These are phyloP conservation scores for Eurois occulta DNA, from an alignment of 2,888 invertebrate species.

Conservation along the genomic window DNA sequence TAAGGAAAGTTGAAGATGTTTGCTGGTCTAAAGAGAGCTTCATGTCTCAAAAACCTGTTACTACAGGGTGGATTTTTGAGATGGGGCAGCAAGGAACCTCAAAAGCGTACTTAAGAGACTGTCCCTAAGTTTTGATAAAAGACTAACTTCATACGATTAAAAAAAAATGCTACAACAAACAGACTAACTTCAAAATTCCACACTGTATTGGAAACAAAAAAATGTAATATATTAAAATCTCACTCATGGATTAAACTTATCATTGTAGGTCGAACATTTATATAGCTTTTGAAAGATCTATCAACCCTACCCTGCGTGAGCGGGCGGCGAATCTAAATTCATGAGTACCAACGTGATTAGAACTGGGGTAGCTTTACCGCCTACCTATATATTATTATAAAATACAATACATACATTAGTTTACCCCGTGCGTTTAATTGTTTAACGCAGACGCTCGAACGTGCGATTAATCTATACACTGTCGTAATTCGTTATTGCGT, in stretches of 20 bases:
- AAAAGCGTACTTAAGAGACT: not conserved
- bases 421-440: constrained; percentile 78
- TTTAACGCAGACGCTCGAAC: constrained; percentile 65
- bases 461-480: constrained; percentile 36
- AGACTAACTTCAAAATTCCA: not conserved
- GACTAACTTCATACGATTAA: not conserved
- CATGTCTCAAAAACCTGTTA: not conserved
- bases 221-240: not conserved
- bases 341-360: constrained; percentile 82
- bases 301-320: constrained; percentile 65
- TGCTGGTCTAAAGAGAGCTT: not conserved
- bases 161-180: not conserved
- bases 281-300: constrained; percentile 34
- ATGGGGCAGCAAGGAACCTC: not conserved
- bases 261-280: constrained; percentile 20
- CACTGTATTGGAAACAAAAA: not conserved
- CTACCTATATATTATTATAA: constrained; percentile 72
- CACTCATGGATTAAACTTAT: not conserved
- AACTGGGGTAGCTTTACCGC: constrained; percentile 73
- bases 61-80: not conserved
- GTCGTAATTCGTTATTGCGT: too few species aligned
- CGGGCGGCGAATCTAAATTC: constrained; percentile 79
- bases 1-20: not conserved
- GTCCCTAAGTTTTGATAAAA: not conserved
- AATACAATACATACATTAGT: constrained; percentile 79